Conservation (phyloP, 2,888 invertebrate genomes). For the Megamerina dolium region DNA sequence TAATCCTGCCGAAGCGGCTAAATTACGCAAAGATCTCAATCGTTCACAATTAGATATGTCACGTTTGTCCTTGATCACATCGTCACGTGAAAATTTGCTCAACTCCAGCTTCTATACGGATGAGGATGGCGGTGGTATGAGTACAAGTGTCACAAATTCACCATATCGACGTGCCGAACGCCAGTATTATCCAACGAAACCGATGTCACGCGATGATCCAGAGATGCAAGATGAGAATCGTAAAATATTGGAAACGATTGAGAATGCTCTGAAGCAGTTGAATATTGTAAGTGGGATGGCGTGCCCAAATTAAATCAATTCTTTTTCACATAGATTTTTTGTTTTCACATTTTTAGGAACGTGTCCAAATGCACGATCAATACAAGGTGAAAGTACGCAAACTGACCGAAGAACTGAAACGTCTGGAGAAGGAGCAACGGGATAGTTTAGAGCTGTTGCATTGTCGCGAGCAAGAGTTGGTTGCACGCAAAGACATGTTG, state of each 20-base stretch:
- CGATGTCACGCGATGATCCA: constrained; percentile 52
- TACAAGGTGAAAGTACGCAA: constrained; percentile 47
- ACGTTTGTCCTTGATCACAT: constrained; percentile 71
- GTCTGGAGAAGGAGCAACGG: constrained; percentile 50
- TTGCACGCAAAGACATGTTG: constrained; percentile 48
- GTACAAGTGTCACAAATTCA: constrained; percentile 29
- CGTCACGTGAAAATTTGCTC: constrained; percentile 63
- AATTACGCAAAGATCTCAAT: constrained; percentile 64
- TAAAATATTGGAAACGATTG: constrained; percentile 61
- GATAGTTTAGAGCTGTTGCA: constrained; percentile 55
- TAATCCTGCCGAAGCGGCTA: constrained; percentile 83
- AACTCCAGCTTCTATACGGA: constrained; percentile 46
- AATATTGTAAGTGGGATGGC: constrained; percentile 36
- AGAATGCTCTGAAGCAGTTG: constrained; percentile 62
- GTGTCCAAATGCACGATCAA: constrained; percentile 50
- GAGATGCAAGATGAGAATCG: constrained; percentile 61
- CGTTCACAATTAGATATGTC: constrained; percentile 71
- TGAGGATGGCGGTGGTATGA: constrained; percentile 35
- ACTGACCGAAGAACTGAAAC: constrained; percentile 51
- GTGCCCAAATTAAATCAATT: no score
- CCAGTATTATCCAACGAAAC: constrained; percentile 46
- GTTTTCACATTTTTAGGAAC: constrained; percentile 50
- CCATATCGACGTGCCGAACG: constrained; percentile 40
- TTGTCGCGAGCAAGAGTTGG: constrained; percentile 52
- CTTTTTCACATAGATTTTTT: no score